A percentile compares a stretch with the other conserved stretches of the same genome.
These are phyloP conservation scores for Forbesichthys agassizii DNA, from an alignment of 2,113 vertebrate genomes.

Conservation along the genomic window DNA sequence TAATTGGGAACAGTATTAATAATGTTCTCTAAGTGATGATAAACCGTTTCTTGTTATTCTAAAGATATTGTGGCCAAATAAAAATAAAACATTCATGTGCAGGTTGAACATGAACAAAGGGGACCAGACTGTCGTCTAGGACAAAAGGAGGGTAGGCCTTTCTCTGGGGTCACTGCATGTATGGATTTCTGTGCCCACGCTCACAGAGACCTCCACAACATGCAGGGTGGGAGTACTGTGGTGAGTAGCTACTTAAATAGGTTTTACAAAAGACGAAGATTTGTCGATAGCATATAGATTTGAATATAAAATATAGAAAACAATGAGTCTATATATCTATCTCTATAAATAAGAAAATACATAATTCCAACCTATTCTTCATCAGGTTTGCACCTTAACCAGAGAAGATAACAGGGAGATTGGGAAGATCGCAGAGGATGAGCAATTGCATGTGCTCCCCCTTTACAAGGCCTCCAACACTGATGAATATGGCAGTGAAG, in stretches of 20 bases:
- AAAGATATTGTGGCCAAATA: background rate
- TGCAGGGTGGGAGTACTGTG: slow-evolving; percentile 94
- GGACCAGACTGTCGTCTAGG: slow-evolving; percentile 92
- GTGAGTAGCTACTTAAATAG: slow-evolving; percentile 71
- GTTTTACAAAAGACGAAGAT: background rate
- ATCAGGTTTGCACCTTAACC: slow-evolving; percentile 94
- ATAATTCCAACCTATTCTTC: background rate
- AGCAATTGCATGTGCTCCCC: slow-evolving; percentile 95
- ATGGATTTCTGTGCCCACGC: slow-evolving; percentile 96
- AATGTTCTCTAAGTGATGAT: background rate
- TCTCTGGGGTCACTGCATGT: slow-evolving; percentile 97
- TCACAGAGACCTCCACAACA: slow-evolving; percentile 96
- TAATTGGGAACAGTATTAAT: background rate
- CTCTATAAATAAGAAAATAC: no score
- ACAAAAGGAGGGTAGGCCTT: slow-evolving; percentile 89
- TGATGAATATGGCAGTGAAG: slow-evolving; percentile 91
- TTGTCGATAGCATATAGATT: background rate
- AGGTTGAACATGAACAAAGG: slow-evolving; percentile 93
- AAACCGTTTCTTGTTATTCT: slow-evolving; percentile 28
- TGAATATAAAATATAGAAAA: no score
- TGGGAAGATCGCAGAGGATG: slow-evolving; percentile 89
- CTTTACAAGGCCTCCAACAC: slow-evolving; percentile 89
- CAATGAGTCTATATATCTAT: no score
- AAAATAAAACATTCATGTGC: slow-evolving; percentile 3
- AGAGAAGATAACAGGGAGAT: slow-evolving; percentile 92